Evolutionary conservation across 2,888 invertebrate species (phyloP), one percentile per base, ranked within the genome.

Genomic region (Plebejus argus): DNA sequence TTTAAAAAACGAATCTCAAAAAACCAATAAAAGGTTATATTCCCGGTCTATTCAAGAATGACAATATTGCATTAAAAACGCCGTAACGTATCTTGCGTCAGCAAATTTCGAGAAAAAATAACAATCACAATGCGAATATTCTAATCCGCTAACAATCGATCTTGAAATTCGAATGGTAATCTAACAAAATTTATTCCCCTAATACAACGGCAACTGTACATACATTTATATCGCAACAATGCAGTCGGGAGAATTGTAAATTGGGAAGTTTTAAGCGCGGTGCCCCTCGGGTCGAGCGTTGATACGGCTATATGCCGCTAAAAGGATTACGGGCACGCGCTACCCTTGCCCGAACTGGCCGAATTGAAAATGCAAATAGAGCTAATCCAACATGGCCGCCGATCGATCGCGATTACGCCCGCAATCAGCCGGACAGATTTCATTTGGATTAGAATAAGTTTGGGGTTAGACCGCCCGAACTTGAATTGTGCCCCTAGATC

Each of bases 341-440:
- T 83, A 87, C 89, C 87, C 86, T 85, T 82, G 80, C 79, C 77
- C 77, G 76, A 77, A 71, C 78, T 78, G 76, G 76, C 76, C 79
- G 83, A 86, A 89, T 89, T 88, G 87, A 85, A 87, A 90, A 90
- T 90, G 91, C 90, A 90, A 90, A 90, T 90, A 90, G 81, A 76
- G 84, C 84, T 89, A 89, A 89, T 88, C 85, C 89, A 87, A 86
- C 80, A 88, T 86, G 88, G 88, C 86, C 82, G 84, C 82, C 82
- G 78, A 74, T 72, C 72, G 77, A 71, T 71, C 20, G 20, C 23
- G 74, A 49, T 74, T 49, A 77, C 56, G 70, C 70, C 49, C 39
- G 76, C 79, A 74, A 71, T 76, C 39, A 79, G 49, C 70, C 78
- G 58, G 28, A 33, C 66, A 66, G 66, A 66, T 66, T 39, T 79